phyloP scores from a whole-genome alignment of 2,888 invertebrate genomes.

The Drosophila niveifrons region DNA sequence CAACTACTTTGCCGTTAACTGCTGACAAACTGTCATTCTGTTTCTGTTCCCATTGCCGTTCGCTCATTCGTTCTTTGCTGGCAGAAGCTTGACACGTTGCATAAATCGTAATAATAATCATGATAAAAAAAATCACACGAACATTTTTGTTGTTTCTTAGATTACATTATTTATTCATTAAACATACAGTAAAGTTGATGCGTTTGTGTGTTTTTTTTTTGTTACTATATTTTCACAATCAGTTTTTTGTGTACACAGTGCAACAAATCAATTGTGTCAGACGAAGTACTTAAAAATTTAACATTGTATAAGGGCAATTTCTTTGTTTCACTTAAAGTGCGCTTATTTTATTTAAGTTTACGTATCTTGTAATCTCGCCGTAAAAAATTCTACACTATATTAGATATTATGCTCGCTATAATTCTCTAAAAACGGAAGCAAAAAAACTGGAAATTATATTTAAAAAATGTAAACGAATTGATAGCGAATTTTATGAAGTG shows the following conservation, averaged over 20 bases:
- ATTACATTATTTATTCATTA: conserved; percentile 52
- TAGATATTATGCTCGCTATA: conserved; percentile 11
- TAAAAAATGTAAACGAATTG: background rate
- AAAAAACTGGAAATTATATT: conserved; percentile 2
- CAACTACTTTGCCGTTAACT: conserved; percentile 73
- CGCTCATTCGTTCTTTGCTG: conserved; percentile 42
- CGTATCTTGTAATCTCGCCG: no score
- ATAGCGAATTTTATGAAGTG: background rate
- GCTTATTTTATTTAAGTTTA: conserved; percentile 21
- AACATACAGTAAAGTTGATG: conserved; percentile 6
- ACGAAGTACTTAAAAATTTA: background rate
- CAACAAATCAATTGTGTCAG: conserved; percentile 6
- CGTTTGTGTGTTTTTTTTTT: conserved; percentile 38
- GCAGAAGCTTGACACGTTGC: conserved; percentile 80
- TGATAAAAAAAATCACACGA: conserved; percentile 63
- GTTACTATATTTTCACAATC: conserved; percentile 48
- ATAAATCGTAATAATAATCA: conserved; percentile 73
- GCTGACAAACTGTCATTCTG: conserved; percentile 73
- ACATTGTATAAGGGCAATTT: conserved; percentile 9
- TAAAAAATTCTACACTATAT: conserved; percentile 14
- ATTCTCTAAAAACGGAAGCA: conserved; percentile 8
- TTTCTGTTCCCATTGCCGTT: conserved; percentile 65
- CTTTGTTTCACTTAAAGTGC: conserved; percentile 40
- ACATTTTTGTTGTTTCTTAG: conserved; percentile 39
- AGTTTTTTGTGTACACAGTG: conserved; percentile 56